phyloP scores from a whole-genome alignment of 2,888 invertebrate species.

The Invenusta paracnida region DNA sequence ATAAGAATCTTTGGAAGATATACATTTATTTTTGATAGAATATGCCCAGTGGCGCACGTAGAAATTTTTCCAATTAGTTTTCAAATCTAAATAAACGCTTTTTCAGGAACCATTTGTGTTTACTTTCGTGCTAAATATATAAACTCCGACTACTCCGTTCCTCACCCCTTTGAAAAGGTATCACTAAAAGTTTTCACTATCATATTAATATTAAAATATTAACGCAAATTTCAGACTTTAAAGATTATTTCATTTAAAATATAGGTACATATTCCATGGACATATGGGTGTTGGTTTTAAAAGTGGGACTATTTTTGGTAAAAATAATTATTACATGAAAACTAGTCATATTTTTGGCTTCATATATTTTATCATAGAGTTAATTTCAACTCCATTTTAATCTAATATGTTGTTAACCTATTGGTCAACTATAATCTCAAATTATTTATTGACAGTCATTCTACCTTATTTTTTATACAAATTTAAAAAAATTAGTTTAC shows the following conservation, averaged over 20 bases:
- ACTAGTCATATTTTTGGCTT: neutral
- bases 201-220: no score
- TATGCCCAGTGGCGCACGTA: no score
- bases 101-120: no score
- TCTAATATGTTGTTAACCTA: neutral
- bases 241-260: neutral
- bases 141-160: no score
- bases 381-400: neutral
- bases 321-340: neutral
- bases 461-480: neutral
- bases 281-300: neutral
- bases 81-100: no score
- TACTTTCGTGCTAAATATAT: no score
- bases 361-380: neutral
- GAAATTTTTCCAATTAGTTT: no score
- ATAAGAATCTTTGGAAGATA: no score
- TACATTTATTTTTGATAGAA: no score
- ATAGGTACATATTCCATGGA: neutral
- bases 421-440: neutral
- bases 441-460: neutral
- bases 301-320: neutral
- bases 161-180: no score
- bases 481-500: neutral
- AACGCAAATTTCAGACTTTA: neutral
- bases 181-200: no score